Base-by-base conservation (phyloP, 2,113 vertebrate species). In the Lophochroa leadbeateri region DNA sequence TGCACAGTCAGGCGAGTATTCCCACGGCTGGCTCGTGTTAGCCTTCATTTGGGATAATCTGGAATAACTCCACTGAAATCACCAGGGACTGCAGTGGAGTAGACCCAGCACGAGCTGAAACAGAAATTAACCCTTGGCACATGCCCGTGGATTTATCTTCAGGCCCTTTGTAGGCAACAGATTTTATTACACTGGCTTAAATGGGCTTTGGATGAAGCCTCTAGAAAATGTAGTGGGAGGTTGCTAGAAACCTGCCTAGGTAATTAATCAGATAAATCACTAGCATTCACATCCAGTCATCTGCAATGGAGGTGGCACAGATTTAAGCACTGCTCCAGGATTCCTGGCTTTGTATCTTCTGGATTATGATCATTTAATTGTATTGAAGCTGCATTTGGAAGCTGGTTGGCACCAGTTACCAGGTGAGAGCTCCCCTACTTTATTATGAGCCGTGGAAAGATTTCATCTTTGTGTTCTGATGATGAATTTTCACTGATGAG, bases 241-340 rank as follows among this genome's bases (percentile, higher is more conserved):
- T 39, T 83, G 65, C 31, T 86, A 52, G 94, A 88, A 93, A 93
- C 52, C 76, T 90, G 39, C 80, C 86, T 60, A 77, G 72, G 69
- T 88, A 96, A 93, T 96, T 92, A 92, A 96, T 92, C 88, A 95
- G 88, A 88, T 88, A 91, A 94, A 96, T 95, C 90, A 82, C 35
- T 44, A 12, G 2, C n/a, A 43, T 52, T n/a, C 15, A 0, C 50
- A 50, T 76, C n/a, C 82, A 86, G 52, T 35, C 64, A 37, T 60
- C 55, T 84, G 72, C 70, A 93, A 71, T 18, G 74, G 88, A 78
- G 68, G 60, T 70, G 31, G 76, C 61, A 57, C 18, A 35, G 68
- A 64, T 88, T 80, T 80, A 90, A 63, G 75, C 19, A 33, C 60
- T 70, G 49, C 83, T 91, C 17, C 41, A 82, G 75, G 84, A 94